Evolutionary conservation across 2,797 vertebrate genomes (phyloP).

Genomic region (Platalea minor): DNA sequence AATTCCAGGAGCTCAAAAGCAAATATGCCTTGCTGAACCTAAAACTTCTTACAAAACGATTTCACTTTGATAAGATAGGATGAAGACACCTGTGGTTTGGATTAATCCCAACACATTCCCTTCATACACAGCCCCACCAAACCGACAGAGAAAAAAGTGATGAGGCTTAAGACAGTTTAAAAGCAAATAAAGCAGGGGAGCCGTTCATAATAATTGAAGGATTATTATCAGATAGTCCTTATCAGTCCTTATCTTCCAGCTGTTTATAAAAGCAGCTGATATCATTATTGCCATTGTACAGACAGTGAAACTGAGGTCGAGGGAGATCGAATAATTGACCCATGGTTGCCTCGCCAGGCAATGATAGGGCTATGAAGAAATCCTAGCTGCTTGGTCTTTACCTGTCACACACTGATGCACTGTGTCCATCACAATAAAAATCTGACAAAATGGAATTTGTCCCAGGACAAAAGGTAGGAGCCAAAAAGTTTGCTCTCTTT

Average conservation of each 20-base stretch:
- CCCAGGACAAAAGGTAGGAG: background rate
- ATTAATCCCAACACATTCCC: background rate
- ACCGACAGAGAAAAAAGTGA: background rate
- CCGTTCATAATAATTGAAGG: background rate
- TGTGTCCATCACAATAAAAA: background rate
- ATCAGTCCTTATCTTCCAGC: background rate
- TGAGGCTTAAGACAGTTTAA: background rate
- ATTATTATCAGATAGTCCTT: background rate
- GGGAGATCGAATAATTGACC: background rate
- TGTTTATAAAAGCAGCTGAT: background rate
- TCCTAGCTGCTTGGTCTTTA: background rate
- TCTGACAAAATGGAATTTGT: background rate
- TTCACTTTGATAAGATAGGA: background rate
- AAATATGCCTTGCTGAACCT: background rate
- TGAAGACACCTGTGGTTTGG: background rate
- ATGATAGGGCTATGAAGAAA: background rate
- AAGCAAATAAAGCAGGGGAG: background rate
- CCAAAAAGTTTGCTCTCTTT: background rate
- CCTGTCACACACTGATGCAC: background rate
- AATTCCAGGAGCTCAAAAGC: conserved; percentile 3
- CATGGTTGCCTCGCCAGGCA: background rate
- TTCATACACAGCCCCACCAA: background rate
- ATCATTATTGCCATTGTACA: background rate
- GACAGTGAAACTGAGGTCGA: background rate
- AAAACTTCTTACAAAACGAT: background rate